Base-by-base conservation (phyloP, 37 sponge, comb jelly and placozoan genomes). In the Eunapius fragilis region DNA sequence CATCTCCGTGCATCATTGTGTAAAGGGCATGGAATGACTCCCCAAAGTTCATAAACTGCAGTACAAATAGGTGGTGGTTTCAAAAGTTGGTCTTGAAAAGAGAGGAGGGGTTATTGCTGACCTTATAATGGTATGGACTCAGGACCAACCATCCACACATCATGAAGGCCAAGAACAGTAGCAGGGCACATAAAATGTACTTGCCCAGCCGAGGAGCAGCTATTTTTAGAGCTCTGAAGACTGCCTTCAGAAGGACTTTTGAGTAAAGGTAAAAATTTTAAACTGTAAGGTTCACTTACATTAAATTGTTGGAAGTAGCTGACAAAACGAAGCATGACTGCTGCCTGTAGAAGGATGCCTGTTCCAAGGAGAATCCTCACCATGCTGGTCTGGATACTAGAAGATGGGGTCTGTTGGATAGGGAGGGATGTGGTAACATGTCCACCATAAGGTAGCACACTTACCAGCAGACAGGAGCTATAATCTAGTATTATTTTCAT, bases 111-210 rank as follows among this genome's bases (percentile, higher is more conserved):
- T 33, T 41, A 36, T 30, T 36, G 36, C 84, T 37, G 30, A 85
- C 86, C 68, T 85, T 83, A 23, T 37, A 19, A 33, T 84, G 80
- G 83, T 45, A 90, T 12, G 86, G 82, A 25, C 87, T 83, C 47
- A 90, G 79, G n/a, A 90, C 83, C 12, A 90, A 69, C 76, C 80
- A 85, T 4, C 91, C 91, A 50, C 74, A 75, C 27, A 90, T 67
- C 76, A 72, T 34, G 47, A 86, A 90, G 35, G 91, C 91, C 37
- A 90, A n/a, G 78, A 80, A 90, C n/a, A 90, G 83, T 6, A 90
- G 69, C 22, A 69, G 75, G 25, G 71, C 82, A 82, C 91, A 90
- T 26, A 86, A 26, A 12, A 90, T 37, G 87, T 86, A 90, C 78
- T 86, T 85, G 28, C 86, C 33, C 68, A 89, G 85, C 41, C 84